phyloP scores from a whole-genome alignment of 2,888 invertebrate genomes.

The Drosophila monieri region DNA sequence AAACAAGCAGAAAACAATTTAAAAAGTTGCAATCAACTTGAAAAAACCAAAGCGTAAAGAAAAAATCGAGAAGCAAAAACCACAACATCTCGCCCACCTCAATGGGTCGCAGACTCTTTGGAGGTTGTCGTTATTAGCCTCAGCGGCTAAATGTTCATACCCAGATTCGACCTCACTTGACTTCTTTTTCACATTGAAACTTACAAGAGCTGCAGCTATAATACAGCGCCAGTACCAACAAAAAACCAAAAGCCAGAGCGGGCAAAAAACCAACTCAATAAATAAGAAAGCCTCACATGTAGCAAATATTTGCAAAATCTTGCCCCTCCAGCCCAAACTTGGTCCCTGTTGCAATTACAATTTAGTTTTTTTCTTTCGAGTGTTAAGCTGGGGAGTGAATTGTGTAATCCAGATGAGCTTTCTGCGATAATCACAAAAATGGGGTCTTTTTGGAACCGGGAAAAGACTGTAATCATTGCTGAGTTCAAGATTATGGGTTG shows the following conservation, averaged over 20 bases:
- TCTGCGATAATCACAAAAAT: slow-evolving; percentile 30
- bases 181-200: slow-evolving; percentile 73
- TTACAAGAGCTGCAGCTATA: slow-evolving; percentile 34
- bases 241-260: slow-evolving; percentile 12
- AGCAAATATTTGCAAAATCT: slow-evolving; percentile 63
- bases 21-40: slow-evolving; percentile 61
- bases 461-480: slow-evolving; percentile 27
- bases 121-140: slow-evolving; percentile 72
- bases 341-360: slow-evolving; percentile 20
- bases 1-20: slow-evolving; percentile 50
- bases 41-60: slow-evolving; percentile 44
- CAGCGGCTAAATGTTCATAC: slow-evolving; percentile 54
- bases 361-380: slow-evolving; percentile 16
- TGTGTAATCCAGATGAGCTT: slow-evolving; percentile 60
- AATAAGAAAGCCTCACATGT: slow-evolving; percentile 64
- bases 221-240: slow-evolving; percentile 21
- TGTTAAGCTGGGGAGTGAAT: slow-evolving; percentile 34
- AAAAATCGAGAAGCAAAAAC: slow-evolving; percentile 23
- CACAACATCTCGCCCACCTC: slow-evolving; percentile 48
- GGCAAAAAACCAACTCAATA: slow-evolving; percentile 49
- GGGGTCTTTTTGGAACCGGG: background rate
- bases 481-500: slow-evolving; percentile 31
- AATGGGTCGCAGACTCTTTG: slow-evolving; percentile 32
- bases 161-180: slow-evolving; percentile 72
- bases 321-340: slow-evolving; percentile 18